A percentile compares a stretch with the other conserved stretches of the same genome.
phyloP scores from a whole-genome alignment of 2,797 vertebrate species.

The Crocodylus rhombifer region DNA sequence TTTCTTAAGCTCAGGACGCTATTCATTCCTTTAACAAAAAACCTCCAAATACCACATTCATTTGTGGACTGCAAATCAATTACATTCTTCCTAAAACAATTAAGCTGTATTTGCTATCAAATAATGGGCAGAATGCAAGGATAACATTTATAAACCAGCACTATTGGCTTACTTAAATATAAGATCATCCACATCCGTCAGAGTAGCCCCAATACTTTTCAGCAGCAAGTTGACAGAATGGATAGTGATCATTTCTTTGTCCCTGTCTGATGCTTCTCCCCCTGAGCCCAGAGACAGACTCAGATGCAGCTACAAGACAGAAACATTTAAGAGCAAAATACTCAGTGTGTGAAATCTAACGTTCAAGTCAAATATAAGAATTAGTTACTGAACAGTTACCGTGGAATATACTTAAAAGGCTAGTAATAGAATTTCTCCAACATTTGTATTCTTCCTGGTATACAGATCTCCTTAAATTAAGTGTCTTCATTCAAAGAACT shows the following conservation, averaged over 20 bases:
- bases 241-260: constrained; percentile 86
- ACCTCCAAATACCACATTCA: neutral
- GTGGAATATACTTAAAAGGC: neutral
- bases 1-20: neutral
- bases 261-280: constrained; percentile 82
- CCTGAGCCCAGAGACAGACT: constrained; percentile 93
- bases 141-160: neutral
- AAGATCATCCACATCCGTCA: constrained; percentile 96
- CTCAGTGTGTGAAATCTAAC: no score
- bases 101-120: no score
- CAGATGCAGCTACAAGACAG: constrained; percentile 87
- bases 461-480: no score
- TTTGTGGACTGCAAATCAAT: neutral
- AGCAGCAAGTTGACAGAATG: constrained; percentile 93
- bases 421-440: neutral
- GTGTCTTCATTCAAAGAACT: no score
- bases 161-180: constrained; percentile 92
- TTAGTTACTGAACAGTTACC: no score
- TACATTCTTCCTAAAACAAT: neutral
- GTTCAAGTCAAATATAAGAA: no score
- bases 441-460: neutral
- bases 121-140: no score
- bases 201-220: constrained; percentile 96
- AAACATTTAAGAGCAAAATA: neutral
- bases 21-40: neutral